phyloP scores from a whole-genome alignment of 2,797 vertebrate genomes.

The Poecilia velifera region DNA sequence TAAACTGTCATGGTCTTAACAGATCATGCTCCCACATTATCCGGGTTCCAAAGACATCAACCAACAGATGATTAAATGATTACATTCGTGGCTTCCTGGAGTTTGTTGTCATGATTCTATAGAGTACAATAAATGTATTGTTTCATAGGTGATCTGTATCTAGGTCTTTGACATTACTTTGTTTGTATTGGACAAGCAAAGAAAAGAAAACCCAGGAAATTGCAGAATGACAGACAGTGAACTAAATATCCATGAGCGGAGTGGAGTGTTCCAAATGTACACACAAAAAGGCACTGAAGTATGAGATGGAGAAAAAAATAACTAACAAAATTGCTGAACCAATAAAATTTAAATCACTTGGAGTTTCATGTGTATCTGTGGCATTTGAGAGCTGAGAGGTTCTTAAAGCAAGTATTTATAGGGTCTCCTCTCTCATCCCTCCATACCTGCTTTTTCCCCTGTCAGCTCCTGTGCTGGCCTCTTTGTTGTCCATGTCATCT shows the following conservation, averaged over 20 bases:
- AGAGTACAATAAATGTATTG: too few species aligned
- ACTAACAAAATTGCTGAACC: background rate
- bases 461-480: background rate
- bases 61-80: too few species aligned
- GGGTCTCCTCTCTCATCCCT: background rate
- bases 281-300: background rate
- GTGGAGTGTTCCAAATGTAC: background rate
- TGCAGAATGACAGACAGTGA: background rate
- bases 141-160: too few species aligned
- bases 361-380: background rate
- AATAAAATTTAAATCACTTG: background rate
- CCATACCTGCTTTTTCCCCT: background rate
- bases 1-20: background rate
- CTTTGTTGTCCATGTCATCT: background rate
- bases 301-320: background rate
- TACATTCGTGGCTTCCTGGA: too few species aligned
- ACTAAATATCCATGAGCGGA: background rate
- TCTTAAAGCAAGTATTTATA: background rate
- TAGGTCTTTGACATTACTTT: too few species aligned
- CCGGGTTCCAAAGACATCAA: too few species aligned
- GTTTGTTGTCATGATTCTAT: too few species aligned
- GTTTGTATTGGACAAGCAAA: background rate
- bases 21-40: background rate
- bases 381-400: background rate
- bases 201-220: background rate